Base-by-base conservation (phyloP, 37 sponge, comb jelly and placozoan species). In the Dysidea cf. avara region DNA sequence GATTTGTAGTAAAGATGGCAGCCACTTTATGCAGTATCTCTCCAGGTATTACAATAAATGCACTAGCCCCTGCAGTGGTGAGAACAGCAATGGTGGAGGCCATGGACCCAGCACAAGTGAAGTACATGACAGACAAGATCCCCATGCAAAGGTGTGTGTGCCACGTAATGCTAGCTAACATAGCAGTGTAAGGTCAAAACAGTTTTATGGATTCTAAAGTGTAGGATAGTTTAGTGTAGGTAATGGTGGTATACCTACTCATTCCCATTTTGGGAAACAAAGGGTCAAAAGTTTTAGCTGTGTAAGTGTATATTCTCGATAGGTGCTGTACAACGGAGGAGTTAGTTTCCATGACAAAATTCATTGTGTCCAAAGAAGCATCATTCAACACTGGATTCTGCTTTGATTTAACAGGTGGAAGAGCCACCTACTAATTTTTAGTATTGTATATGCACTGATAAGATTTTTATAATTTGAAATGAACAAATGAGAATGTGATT, bases 361-460 rank as follows among this genome's bases (percentile, higher is more conserved):
- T 90, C 65, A 84, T 90, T 50, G 82, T 85, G 0, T 90, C 91
- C 43, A 40, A 59, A 18, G 86, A 85, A 34, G 80, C 91, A 2
- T 70, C 73, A 21, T 90, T 90, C 74, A 85, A 85, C 49, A 90
- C 91, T 31, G 91, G 78, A 3, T 64, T 31, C 53, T 79, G 81
- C 28, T 90, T 85, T 69, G 91, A 90, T 55, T 47, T 90, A 5
- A 84, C 68, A 29, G 91, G 91, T 33, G 91, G 91, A 6, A 79
- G 91, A 69, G 78, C 86, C 20, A 81, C 71, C 3, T 81, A 91
- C 32, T 91, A 39, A 78, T 50, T n/a, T n/a, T n/a, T n/a, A n/a
- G n/a, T n/a, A n/a, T n/a, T n/a, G n/a, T n/a, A 58, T n/a, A 58
- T 58, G 22, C 21, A 26, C 18, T 58, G 60, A n/a, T 58, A n/a